Percentiles rank a stretch among this genome's conserved stretches.
These are phyloP conservation scores for Antheraea assamensis DNA, from an alignment of 2,888 invertebrate species.

Conservation along the genomic window DNA sequence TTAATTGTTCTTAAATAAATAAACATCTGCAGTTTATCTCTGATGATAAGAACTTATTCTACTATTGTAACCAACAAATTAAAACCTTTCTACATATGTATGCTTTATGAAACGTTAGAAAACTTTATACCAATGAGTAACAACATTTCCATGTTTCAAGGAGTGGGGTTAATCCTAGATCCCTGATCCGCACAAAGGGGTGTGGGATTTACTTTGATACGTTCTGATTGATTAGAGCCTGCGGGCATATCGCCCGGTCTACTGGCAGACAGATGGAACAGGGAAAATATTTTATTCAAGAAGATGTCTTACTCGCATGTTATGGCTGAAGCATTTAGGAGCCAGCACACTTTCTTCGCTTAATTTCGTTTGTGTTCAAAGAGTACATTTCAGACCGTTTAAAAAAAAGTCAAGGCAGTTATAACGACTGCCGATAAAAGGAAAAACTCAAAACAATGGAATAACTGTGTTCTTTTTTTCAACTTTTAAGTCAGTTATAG, in stretches of 20 bases:
- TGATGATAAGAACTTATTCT: background rate
- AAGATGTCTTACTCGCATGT: background rate
- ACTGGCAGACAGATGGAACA: background rate
- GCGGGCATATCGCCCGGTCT: background rate
- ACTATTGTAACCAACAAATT: background rate
- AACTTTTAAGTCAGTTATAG: no score
- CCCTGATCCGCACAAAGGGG: background rate
- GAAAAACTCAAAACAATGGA: no score
- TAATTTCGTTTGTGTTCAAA: no score
- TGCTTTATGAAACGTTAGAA: background rate
- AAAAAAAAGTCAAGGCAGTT: no score
- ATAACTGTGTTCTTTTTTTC: no score
- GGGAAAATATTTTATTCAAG: background rate
- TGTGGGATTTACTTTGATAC: background rate
- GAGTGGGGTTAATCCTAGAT: background rate
- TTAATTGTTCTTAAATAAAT: background rate
- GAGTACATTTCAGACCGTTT: no score
- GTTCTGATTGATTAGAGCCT: slow-evolving; percentile 9
- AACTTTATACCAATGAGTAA: background rate
- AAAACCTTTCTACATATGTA: background rate
- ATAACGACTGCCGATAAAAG: no score
- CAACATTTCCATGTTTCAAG: background rate
- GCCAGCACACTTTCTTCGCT: no score
- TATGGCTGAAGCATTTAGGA: no score
- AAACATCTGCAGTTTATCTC: background rate